Evolutionary conservation across 1,140 invertebrate genomes (phyloP), one percentile per base, ranked within the genome.

Genomic region (Diabrotica undecimpunctata): DNA sequence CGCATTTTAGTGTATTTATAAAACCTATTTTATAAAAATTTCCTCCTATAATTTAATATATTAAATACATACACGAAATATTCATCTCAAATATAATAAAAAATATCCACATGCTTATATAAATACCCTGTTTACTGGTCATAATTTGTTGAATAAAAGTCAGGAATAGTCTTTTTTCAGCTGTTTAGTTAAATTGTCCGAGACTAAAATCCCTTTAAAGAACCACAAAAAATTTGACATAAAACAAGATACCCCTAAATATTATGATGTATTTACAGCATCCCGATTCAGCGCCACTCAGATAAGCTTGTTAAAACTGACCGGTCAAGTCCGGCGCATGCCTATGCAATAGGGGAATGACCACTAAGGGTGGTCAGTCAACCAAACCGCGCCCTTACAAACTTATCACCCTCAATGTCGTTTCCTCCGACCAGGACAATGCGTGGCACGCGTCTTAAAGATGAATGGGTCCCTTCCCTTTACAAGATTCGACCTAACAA

Each of bases 341-440:
- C 55, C 37, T 60, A 50, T 7, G 35, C 35, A 38, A 38, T 50
- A 56, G 62, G 63, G 13, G 63, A 60, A 60, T 73, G 72, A 73
- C 72, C 72, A 71, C 66, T 70, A 66, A 66, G 71, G 72, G 70
- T 73, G 72, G 70, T 71, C 72, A 73, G 67, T 69, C 65, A 70
- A 71, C 70, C 70, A 71, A 67, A 71, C 72, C 67, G 65, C 65
- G 64, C 69, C 72, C 65, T 64, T 54, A 52, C 66, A 61, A 60
- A 61, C 37, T 64, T 54, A 36, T 46, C 66, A 64, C 53, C 69
- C 66, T 59, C 50, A 50, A 58, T 41, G 12, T 53, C 54, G 13
- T 58, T 62, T 62, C 51, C 54, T 14, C 41, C 46, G 58, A 60
- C 64, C 63, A 53, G 14, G 55, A 62, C 52, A 59, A 55, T 58